Percentiles rank a stretch among this genome's conserved stretches.
Conservation (phyloP, 2,113 vertebrate genomes). For the Ornithorhynchus anatinus region DNA sequence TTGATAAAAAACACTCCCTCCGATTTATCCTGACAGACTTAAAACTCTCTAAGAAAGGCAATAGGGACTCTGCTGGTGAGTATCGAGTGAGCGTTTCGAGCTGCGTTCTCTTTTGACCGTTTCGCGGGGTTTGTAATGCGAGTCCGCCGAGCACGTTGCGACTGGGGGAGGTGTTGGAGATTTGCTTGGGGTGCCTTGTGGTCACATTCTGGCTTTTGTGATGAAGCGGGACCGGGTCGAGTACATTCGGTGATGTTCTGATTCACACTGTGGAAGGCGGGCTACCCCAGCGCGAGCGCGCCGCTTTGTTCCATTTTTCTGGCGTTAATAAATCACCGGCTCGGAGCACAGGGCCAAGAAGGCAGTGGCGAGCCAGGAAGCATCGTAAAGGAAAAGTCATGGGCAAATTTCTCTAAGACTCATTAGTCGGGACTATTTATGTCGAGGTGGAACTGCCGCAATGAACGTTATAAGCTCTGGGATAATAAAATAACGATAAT, state of each 20-base stretch:
- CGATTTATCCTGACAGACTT: conserved; percentile 68
- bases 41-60: conserved; percentile 70
- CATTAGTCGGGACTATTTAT: conserved; percentile 76
- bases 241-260: conserved; percentile 73
- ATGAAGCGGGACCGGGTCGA: conserved; percentile 68
- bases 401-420: conserved; percentile 68
- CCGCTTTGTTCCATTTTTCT: conserved; percentile 78
- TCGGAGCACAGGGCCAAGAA: conserved; percentile 62
- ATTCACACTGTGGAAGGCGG: conserved; percentile 72
- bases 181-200: conserved; percentile 59
- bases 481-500: conserved; percentile 65
- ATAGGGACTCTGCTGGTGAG: conserved; percentile 59
- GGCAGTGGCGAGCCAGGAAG: conserved; percentile 33
- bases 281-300: conserved; percentile 66
- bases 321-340: conserved; percentile 78
- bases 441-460: conserved; percentile 44
- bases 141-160: neutral
- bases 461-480: conserved; percentile 62
- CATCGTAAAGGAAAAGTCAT: conserved; percentile 64
- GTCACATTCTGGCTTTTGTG: conserved; percentile 67
- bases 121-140: neutral
- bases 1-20: conserved; percentile 45
- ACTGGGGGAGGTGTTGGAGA: conserved; percentile 63
- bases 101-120: neutral
- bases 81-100: conserved; percentile 45